A percentile compares a stretch with the other conserved stretches of the same genome.
phyloP scores from a whole-genome alignment of 2,888 invertebrate species.

The Meloe dianella region DNA sequence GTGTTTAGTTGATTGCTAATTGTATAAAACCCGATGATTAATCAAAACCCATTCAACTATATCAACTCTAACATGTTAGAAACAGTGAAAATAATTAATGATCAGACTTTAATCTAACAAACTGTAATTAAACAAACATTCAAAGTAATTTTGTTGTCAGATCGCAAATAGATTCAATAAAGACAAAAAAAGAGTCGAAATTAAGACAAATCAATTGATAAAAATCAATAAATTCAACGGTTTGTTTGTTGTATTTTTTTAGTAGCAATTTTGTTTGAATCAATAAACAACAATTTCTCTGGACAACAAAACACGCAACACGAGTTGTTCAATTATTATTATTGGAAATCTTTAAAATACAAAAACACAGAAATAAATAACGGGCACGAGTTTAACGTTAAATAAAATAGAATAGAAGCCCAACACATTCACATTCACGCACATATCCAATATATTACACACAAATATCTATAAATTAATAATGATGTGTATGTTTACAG shows the following conservation, averaged over 20 bases:
- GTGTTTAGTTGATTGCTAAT: not conserved
- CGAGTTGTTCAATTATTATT: not conserved
- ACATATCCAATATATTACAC: not conserved
- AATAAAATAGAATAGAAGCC: not conserved
- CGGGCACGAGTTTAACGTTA: not conserved
- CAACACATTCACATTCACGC: not conserved
- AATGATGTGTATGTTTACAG: conserved; percentile 30
- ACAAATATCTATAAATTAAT: conserved; percentile 16
- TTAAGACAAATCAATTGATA: not conserved
- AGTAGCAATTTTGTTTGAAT: not conserved
- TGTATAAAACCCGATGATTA: not conserved
- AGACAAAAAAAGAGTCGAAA: not conserved
- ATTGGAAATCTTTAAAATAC: not conserved
- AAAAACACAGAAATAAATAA: not conserved
- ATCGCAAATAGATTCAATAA: too few relatives aligned
- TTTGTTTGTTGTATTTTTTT: not conserved
- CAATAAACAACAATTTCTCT: not conserved
- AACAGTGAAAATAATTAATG: conserved; percentile 1
- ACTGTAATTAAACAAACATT: not conserved
- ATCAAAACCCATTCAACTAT: too few relatives aligned
- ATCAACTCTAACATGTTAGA: too few relatives aligned
- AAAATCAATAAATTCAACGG: not conserved
- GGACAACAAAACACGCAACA: not conserved
- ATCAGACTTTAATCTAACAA: not conserved
- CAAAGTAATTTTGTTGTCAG: not conserved